These are phyloP conservation scores for Phalloptychus januarius DNA, from an alignment of 2,797 vertebrate species.

Conservation along the genomic window DNA sequence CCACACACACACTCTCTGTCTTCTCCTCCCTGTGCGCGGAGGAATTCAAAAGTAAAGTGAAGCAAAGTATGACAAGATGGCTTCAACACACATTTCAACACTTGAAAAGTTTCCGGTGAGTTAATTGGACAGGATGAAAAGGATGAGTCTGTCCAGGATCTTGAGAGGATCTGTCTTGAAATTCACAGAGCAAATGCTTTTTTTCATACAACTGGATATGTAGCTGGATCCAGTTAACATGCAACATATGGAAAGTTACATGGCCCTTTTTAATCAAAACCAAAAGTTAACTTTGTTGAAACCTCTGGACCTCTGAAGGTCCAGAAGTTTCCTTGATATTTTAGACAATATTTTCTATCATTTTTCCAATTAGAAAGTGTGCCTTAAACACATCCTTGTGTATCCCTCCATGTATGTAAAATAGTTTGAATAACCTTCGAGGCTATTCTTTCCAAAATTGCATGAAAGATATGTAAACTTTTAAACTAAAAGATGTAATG, in stretches of 20 bases:
- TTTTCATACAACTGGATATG: not conserved
- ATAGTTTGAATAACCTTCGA: not conserved
- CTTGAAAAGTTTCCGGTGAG: slow-evolving; percentile 42
- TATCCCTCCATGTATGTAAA: not conserved
- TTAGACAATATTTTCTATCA: not conserved
- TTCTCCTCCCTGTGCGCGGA: slow-evolving; percentile 36
- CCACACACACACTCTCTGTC: slow-evolving; percentile 19
- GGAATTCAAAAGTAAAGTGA: slow-evolving; percentile 70
- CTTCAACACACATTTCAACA: slow-evolving; percentile 69
- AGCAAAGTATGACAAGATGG: slow-evolving; percentile 67
- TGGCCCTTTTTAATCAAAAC: not conserved
- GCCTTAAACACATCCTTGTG: not conserved
- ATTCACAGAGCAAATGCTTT: slow-evolving; percentile 10
- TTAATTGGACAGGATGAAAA: slow-evolving; percentile 39
- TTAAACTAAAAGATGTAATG: not conserved
- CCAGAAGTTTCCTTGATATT: not conserved
- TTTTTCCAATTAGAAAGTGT: not conserved
- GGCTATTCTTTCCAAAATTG: not conserved
- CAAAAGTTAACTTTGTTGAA: not conserved
- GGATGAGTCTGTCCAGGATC: slow-evolving; percentile 37
- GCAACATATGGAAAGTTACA: not conserved
- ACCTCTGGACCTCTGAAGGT: not conserved
- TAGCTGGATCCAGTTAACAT: not conserved
- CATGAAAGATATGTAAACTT: not conserved
- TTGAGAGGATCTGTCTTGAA: slow-evolving; percentile 23